These are phyloP conservation scores for Smutsia temminckii DNA, from an alignment of 2,797 vertebrate genomes.

Conservation along the genomic window DNA sequence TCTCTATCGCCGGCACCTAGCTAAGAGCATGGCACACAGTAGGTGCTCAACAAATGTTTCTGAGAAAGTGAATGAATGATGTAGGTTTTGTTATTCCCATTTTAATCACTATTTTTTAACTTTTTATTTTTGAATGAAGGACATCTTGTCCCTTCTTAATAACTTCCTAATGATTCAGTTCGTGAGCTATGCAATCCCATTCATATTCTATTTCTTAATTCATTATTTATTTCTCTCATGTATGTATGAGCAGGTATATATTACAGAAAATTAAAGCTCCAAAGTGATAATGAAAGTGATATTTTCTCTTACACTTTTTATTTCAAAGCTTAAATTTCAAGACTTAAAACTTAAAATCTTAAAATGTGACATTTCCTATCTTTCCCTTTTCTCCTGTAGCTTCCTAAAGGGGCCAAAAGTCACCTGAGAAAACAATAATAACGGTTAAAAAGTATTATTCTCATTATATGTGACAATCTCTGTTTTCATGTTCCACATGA, in stretches of 20 bases:
- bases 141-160: conserved; percentile 55
- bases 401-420: background rate
- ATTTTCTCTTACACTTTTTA: conserved; percentile 52
- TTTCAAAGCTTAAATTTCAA: conserved; percentile 25
- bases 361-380: background rate
- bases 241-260: conserved; percentile 44
- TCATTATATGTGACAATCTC: background rate
- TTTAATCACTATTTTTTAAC: background rate
- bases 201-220: conserved; percentile 64
- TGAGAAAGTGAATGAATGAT: background rate
- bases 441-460: background rate
- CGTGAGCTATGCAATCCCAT: conserved; percentile 48
- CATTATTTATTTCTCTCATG: conserved; percentile 59
- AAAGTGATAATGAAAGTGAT: conserved; percentile 40
- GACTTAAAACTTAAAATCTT: conserved; percentile 8
- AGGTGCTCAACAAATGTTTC: background rate
- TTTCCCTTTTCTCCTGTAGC: background rate
- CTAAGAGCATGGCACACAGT: background rate
- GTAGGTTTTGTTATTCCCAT: background rate
- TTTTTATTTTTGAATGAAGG: conserved; percentile 39
- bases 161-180: conserved; percentile 53
- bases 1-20: background rate
- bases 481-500: background rate
- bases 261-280: conserved; percentile 51
- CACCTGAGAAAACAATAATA: background rate